Conservation (phyloP, 1,140 invertebrate genomes). For the Musca vetustissima region DNA sequence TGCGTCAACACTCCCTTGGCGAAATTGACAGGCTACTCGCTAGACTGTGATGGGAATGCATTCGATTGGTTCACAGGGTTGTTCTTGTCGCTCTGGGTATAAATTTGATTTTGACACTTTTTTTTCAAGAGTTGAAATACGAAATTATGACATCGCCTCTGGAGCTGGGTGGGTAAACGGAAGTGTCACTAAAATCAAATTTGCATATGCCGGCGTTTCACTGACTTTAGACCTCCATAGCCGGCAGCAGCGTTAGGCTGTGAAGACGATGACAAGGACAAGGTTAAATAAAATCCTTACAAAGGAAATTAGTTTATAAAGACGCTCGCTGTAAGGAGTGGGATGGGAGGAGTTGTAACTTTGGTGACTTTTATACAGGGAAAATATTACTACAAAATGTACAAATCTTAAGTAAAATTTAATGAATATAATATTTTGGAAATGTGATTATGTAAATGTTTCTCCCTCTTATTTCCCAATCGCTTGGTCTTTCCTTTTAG, state of each 20-base stretch:
- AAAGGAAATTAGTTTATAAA: conserved; percentile 15
- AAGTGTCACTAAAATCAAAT: conserved; percentile 22
- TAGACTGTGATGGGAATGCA: not conserved
- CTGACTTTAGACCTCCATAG: not conserved
- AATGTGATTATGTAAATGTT: conserved; percentile 17
- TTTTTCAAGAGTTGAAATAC: too few relatives aligned
- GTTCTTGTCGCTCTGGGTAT: not conserved
- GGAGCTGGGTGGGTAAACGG: conserved; percentile 18
- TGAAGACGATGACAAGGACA: not conserved
- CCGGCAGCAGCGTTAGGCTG: too few relatives aligned
- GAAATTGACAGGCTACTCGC: too few relatives aligned
- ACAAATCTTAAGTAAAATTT: conserved; percentile 21
- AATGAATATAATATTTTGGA: conserved; percentile 20
- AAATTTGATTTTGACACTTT: conserved; percentile 13
- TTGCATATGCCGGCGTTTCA: not conserved
- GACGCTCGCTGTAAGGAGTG: not conserved
- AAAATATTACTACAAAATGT: not conserved
- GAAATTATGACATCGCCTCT: conserved; percentile 12
- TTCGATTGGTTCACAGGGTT: not conserved
- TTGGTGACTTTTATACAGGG: too few relatives aligned
- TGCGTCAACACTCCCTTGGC: not conserved
- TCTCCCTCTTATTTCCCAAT: too few relatives aligned
- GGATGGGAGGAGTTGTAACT: too few relatives aligned
- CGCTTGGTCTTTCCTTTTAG: too few relatives aligned
- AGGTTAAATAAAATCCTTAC: conserved; percentile 22